Evolutionary conservation across 2,888 invertebrate species (phyloP), one percentile per base, ranked within the genome.

Genomic region (Lepidonotus clava): DNA sequence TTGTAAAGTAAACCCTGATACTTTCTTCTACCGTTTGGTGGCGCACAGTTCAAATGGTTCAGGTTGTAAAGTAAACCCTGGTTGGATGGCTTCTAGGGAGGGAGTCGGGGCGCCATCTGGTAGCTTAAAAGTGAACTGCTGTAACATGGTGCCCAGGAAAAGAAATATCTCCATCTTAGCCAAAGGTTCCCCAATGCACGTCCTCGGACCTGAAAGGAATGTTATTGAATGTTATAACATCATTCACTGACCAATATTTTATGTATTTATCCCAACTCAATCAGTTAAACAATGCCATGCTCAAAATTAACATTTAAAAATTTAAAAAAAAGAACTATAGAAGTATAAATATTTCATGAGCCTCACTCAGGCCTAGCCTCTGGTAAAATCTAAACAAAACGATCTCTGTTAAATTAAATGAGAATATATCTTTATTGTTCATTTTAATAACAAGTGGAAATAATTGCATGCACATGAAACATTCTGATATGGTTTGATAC

Each of bases 141-240:
- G 87, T 76, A 89, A 36, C 61, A 89, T 40, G 28, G 85, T 88
- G 38, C 86, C 77, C 28, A 86, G 80, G 66, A 89, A 89, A 24
- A 89, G 51, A 84, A 88, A 88, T 6, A 86, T 32, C 53, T 88
- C 88, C 87, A 87, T 87, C 34, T 84, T 53, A 21, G 87, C 87
- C 66, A 89, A 71, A 1, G 83, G 56, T 76, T 88, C 87, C 32
- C 89, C 89, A 66, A 88, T 38, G 40, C 89, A 89, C 0, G 84
- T 40, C 11, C 89, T 76, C 14, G 84, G 86, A n/a, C 89, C 89
- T 89, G 88, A 0, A 83, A 83, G 14, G n/a, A 6, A 14, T 8
- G 46, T 46, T 46, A 18, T 46, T 46, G n/a, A n/a, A n/a, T 46
- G 46, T 18, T 46, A 18, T 8, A 46, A 18, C 18, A 11, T 46